These are phyloP conservation scores for Zaprionus ornatus DNA, from an alignment of 1,140 invertebrate species.

Conservation along the genomic window DNA sequence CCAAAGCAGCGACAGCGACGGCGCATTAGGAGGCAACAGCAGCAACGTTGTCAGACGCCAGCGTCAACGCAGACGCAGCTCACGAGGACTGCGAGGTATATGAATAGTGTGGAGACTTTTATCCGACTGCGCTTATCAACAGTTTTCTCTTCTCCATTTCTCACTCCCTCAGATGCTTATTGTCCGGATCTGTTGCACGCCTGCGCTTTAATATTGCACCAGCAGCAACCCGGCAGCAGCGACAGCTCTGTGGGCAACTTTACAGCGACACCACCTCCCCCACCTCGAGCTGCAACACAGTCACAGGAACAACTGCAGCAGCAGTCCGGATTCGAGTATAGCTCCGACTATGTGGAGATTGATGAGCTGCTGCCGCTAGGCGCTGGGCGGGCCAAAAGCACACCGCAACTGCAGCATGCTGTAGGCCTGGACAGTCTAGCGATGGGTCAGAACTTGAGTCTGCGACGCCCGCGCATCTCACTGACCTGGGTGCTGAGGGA, in stretches of 20 bases:
- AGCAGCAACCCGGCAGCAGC: conserved; percentile 69
- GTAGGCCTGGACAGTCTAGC: conserved; percentile 47
- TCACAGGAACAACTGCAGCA: background rate
- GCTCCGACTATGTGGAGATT: conserved; percentile 81
- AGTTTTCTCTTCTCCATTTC: background rate
- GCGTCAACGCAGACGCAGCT: conserved; percentile 50
- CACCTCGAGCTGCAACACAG: background rate
- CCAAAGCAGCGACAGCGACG: conserved; percentile 44
- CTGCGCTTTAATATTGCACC: conserved; percentile 73
- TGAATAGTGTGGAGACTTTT: background rate
- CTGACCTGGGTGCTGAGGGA: conserved; percentile 88
- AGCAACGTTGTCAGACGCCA: conserved; percentile 38
- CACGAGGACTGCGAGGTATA: conserved; percentile 58
- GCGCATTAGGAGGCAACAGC: conserved; percentile 43
- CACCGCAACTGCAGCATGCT: conserved; percentile 67
- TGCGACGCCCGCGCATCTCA: conserved; percentile 88
- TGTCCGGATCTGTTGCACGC: conserved; percentile 80
- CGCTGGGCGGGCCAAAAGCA: conserved; percentile 68
- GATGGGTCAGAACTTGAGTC: conserved; percentile 85
- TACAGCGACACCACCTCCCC: conserved; percentile 71
- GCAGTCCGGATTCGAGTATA: conserved; percentile 55
- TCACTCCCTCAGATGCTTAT: conserved; percentile 66
- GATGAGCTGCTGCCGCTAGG: conserved; percentile 68
- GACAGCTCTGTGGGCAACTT: conserved; percentile 78
- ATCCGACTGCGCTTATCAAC: background rate